Base-by-base conservation (phyloP, 2,113 vertebrate species). In the Procavia capensis region DNA sequence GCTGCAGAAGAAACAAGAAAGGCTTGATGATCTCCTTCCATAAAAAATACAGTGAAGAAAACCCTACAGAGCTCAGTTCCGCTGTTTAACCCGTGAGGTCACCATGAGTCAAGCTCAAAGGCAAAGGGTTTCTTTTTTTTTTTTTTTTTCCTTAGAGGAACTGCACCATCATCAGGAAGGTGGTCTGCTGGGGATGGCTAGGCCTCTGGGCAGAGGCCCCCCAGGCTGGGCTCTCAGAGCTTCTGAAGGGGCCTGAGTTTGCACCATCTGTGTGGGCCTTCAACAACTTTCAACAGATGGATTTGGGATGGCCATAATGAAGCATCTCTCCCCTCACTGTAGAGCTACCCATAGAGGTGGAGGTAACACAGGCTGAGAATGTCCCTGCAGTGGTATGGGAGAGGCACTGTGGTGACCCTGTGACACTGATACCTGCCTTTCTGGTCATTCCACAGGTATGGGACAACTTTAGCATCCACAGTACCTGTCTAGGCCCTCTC, bases 121-220 rank as follows among this genome's bases (percentile, higher is more conserved):
- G 17, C n/a, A 36, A 9, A 20, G 66, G 6, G 5, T n/a, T n/a
- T n/a, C n/a, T n/a, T n/a, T n/a, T n/a, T n/a, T n/a, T n/a, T n/a
- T n/a, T 70, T 70, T 22, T 36, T 36, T 70, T 70, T n/a, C 66
- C 57, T 59, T 59, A 57, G 25, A 80, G 5, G 25, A 13, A 25
- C 36, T 25, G 34, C 0, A 1, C 36, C 13, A 19, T 1, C 0
- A 4, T 11, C 9, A 29, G 45, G 29, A 75, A 75, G 24, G 6
- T 11, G 5, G 6, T 41, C 29, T 7, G 1, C 80, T 3, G 0
- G 3, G n/a, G 36, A 20, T 24, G 14, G 3, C 22, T 27, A 14
- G 29, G 24, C 13, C 16, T 78, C 1, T 43, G 17, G 2, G 17
- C 27, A 50, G 47, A n/a, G 10, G 3, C 39, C n/a, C 20, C 22